Base-by-base conservation (phyloP, 2,888 invertebrate genomes). In the Sipha maydis region DNA sequence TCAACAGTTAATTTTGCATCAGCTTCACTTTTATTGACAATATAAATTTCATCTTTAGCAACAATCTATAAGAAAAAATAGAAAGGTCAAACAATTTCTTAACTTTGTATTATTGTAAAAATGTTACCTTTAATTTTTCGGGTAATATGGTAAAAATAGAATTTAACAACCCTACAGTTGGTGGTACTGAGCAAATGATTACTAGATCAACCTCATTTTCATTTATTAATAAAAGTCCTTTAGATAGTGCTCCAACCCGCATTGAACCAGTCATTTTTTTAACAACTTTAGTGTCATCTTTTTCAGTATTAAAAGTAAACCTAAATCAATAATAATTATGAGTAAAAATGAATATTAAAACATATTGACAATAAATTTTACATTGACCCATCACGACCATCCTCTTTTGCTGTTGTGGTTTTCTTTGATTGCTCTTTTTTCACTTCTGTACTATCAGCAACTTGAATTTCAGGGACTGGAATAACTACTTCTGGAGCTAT, bases 261-360 rank as follows among this genome's bases (percentile, higher is more conserved):
- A 99, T 98, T 54, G 99, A 98, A 89, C 99, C 99, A 92, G 98
- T 97, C 78, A 99, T 93, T 90, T 97, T 95, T 90, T 98, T 93
- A 93, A 93, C 31, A 19, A n/a, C 21, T 88, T 88, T 88, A 31
- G 76, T 48, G 25, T 88, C 93, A 90, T 94, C 94, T 90, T 94
- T 94, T 91, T 95, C 94, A 90, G 94, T 94, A 92, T 95, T 95
- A 92, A 95, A 95, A 88, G 95, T 95, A 91, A 95, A 94, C 90
- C 93, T 93, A 90, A 28, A 91, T 90, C 90, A 89, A 90, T 89
- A n/a, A 91, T 90, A 90, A 91, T 92, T 11, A 92, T 86, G 79
- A 31, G 31, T 61, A 48, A 83, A 25, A 61, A n/a, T 77, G n/a
- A 11, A 54, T 19, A 34, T 54, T 77, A 61, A 82, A 85, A 69